These are phyloP conservation scores for Elachura formosa DNA, from an alignment of 2,113 vertebrate genomes.

Conservation along the genomic window DNA sequence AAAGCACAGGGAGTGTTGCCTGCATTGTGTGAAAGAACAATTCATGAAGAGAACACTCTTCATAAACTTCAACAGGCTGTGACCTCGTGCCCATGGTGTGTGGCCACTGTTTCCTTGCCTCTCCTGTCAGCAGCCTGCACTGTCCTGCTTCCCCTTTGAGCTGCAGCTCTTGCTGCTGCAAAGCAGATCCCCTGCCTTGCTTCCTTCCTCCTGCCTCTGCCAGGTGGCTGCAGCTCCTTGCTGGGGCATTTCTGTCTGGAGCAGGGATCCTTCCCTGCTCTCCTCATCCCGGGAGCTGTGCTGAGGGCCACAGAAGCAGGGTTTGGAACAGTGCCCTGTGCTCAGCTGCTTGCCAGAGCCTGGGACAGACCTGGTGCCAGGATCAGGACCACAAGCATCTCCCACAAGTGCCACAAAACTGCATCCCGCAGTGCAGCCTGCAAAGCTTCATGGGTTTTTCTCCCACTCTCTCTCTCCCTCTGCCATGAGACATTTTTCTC, in stretches of 20 bases:
- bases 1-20: neutral
- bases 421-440: neutral
- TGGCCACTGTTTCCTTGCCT: neutral
- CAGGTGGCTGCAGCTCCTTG: neutral
- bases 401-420: neutral
- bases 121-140: neutral
- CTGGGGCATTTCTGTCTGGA: neutral
- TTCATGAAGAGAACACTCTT: neutral
- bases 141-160: neutral
- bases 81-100: accelerated
- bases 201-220: neutral
- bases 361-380: neutral
- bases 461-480: neutral
- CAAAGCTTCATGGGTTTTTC: neutral
- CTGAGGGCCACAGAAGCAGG: neutral
- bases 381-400: neutral
- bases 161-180: neutral
- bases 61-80: too few species aligned
- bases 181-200: neutral
- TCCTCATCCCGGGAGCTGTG: accelerated
- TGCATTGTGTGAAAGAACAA: neutral
- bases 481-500: neutral
- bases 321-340: accelerated
- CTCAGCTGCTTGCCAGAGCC: neutral
- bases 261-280: neutral